Conservation (phyloP, 2,797 vertebrate species). For the Eupleurogrammus muticus region DNA sequence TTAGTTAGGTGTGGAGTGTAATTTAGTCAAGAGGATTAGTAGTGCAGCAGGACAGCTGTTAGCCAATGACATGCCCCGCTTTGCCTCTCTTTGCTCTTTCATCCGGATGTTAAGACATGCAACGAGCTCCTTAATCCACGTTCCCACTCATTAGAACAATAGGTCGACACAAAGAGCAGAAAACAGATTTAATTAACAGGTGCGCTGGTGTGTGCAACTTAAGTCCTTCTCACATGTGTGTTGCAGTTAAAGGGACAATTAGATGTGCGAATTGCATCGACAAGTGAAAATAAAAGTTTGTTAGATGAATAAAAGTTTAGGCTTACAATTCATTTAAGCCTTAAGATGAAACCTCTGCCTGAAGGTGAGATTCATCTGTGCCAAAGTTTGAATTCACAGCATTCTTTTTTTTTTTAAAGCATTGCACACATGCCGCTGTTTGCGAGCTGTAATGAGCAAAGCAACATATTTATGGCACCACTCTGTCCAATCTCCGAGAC, state of each 20-base stretch:
- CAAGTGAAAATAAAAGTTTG: conserved; percentile 25
- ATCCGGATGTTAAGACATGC: conserved; percentile 82
- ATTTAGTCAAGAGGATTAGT: conserved; percentile 85
- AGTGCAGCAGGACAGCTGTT: conserved; percentile 84
- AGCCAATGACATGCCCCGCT: conserved; percentile 78
- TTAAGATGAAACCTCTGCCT: not conserved
- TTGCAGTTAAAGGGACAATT: conserved; percentile 34
- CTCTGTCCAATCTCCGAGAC: conserved; percentile 75
- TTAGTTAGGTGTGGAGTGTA: conserved; percentile 84
- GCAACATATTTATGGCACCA: conserved; percentile 79
- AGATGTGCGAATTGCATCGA: conserved; percentile 18
- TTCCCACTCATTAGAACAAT: conserved; percentile 83
- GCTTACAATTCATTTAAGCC: not conserved
- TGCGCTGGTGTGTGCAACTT: conserved; percentile 66
- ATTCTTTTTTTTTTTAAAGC: conserved; percentile 42
- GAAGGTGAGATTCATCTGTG: not conserved
- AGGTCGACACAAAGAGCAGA: conserved; percentile 67
- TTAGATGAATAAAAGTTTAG: conserved; percentile 10
- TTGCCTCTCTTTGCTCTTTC: conserved; percentile 77
- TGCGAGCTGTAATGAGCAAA: conserved; percentile 51
- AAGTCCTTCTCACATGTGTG: conserved; percentile 67
- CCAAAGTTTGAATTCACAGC: conserved; percentile 6
- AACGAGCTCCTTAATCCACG: conserved; percentile 81
- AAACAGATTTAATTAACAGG: conserved; percentile 78
- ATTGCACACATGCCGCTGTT: conserved; percentile 62